Base-by-base conservation (phyloP, 2,888 invertebrate species). In the Endotricha flammealis region DNA sequence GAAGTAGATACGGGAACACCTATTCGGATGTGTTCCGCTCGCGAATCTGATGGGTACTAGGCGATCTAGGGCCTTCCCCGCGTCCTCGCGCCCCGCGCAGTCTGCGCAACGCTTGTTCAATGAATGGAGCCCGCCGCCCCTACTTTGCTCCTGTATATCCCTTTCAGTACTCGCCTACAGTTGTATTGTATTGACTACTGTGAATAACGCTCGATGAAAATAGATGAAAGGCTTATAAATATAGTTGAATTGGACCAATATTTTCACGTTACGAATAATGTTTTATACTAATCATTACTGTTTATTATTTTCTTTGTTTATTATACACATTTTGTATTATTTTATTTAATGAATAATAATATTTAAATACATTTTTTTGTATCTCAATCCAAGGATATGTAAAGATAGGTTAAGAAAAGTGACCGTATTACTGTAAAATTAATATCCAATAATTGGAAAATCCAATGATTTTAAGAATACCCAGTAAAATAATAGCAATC, bases 121-220 rank as follows among this genome's bases (percentile, higher is more conserved):
- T 86, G 85, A 86, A 86, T 86, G 85, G 67, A 72, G 33, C 52
- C 53, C 61, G 49, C 69, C 67, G 61, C 64, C 67, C 69, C 65
- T 56, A 48, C 44, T 67, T 56, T 64, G 56, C 62, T 55, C 55
- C 61, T 61, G 57, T 64, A 65, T 67, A 62, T 72, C 62, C 52
- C 61, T 70, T 59, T 58, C 64, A 69, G 58, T 47, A 54, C 58
- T 64, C 63, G 60, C 57, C 60, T 65, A 66, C 67, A 72, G 76
- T 73, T 64, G 64, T 69, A 68, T 72, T 72, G 67, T 70, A 72
- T 69, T 57, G 56, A 53, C 57, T 64, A 59, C 71, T 66, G 64
- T 61, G 61, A 75, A 73, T 75, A 71, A 71, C 64, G 64, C 54
- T 64, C 57, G 72, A 77, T 79, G 63, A 57, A 79, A 81, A 81